Percentiles rank a stretch among this genome's conserved stretches.
Conservation (phyloP, 1,140 invertebrate species). For the Calosoma granatense region DNA sequence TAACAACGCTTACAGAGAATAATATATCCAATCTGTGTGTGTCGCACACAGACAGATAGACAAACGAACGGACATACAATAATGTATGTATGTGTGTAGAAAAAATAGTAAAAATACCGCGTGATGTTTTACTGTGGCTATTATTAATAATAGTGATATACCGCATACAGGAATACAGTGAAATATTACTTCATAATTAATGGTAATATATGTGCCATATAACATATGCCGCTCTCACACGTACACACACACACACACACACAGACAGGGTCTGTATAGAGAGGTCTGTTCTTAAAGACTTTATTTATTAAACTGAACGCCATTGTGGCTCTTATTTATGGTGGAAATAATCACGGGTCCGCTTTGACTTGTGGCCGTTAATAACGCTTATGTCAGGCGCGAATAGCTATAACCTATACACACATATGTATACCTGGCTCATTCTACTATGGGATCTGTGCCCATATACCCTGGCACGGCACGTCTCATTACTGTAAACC, state of each 20-base stretch:
- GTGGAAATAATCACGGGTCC: neutral
- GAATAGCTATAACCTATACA: neutral
- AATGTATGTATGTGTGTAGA: too few relatives aligned
- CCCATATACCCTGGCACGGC: neutral
- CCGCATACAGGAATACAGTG: neutral
- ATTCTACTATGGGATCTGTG: too few relatives aligned
- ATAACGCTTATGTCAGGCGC: neutral
- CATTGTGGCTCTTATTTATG: neutral
- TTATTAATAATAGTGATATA: neutral
- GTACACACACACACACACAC: too few relatives aligned
- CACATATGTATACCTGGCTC: too few relatives aligned
- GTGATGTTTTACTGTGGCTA: neutral
- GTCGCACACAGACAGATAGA: too few relatives aligned
- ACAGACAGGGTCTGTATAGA: too few relatives aligned
- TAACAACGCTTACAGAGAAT: too few relatives aligned
- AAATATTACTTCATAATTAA: neutral
- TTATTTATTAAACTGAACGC: neutral
- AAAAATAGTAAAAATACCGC: neutral
- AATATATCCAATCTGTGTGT: neutral
- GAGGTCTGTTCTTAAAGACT: neutral
- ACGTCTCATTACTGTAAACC: neutral
- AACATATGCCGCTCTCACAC: neutral
- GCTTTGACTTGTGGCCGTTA: neutral
- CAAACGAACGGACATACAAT: too few relatives aligned
- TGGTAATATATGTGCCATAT: neutral